Evolutionary conservation across 1,140 invertebrate species (phyloP), one percentile per base, ranked within the genome.

Genomic region (Pachyrhynchus sulphureomaculatus): DNA sequence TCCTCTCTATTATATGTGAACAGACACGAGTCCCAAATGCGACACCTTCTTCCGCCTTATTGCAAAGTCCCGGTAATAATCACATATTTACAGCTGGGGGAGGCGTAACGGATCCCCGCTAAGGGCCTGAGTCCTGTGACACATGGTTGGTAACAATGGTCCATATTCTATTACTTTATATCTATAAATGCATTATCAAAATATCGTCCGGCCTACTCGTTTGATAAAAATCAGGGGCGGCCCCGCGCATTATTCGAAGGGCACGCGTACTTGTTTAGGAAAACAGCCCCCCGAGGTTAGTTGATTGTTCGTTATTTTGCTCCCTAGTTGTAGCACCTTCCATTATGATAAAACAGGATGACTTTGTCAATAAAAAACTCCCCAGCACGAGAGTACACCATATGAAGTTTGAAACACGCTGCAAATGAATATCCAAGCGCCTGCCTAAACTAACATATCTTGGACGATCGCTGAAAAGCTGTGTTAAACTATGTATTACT

Each of bases 261-360:
- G 44, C 45, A 62, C 58, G 58, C 58, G 63, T 18, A 42, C 41
- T 36, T 65, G 63, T 65, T 65, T 65, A 41, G 17, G 17, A 17
- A 65, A 65, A 61, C 57, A 55, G 48, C 44, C 49, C 58, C 63
- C 63, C 42, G 33, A 29, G 5, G 12, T 26, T 6, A 29, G 26
- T n/a, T 37, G 53, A 24, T 34, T 34, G 33, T 34, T 9, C 33
- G 33, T 34, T 34, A n/a, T 34, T 34, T n/a, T 12, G 8, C 2
- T n/a, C 18, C 12, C 33, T 12, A 5, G 26, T 13, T 12, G n/a
- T n/a, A n/a, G n/a, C n/a, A n/a, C n/a, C n/a, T n/a, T n/a, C n/a
- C n/a, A n/a, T n/a, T n/a, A n/a, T n/a, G n/a, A n/a, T n/a, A n/a
- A n/a, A n/a, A n/a, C n/a, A n/a, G n/a, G n/a, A n/a, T n/a, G n/a